Percentiles rank a stretch among this genome's conserved stretches.
These are phyloP conservation scores for Stenoptilia bipunctidactyla DNA, from an alignment of 2,888 invertebrate genomes.

Conservation along the genomic window DNA sequence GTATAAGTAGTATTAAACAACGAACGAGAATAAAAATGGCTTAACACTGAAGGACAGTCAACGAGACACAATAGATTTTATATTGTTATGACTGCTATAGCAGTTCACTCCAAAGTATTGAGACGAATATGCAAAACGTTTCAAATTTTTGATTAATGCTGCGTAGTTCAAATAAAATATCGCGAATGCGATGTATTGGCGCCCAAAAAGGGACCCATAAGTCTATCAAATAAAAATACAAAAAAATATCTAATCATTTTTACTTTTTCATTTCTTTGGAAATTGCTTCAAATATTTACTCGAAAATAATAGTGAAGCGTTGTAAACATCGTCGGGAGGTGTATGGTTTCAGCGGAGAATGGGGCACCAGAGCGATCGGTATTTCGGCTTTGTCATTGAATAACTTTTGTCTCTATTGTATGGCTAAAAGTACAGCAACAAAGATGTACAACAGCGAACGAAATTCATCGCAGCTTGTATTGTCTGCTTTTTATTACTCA, in stretches of 20 bases:
- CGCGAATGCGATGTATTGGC: too few species aligned
- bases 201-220: too few species aligned
- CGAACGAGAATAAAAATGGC: too few species aligned
- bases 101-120: too few species aligned
- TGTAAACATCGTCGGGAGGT: constrained; percentile 45
- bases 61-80: too few species aligned
- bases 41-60: too few species aligned
- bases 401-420: constrained; percentile 73
- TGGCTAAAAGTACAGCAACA: constrained; percentile 66
- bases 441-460: constrained; percentile 67
- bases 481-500: constrained; percentile 25
- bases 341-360: constrained; percentile 20
- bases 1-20: too few species aligned
- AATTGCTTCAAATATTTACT: not conserved
- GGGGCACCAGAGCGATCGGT: constrained; percentile 60
- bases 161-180: too few species aligned
- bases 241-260: not conserved
- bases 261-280: not conserved
- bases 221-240: too few species aligned
- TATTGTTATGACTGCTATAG: too few species aligned
- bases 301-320: not conserved
- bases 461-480: constrained; percentile 66
- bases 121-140: too few species aligned
- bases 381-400: constrained; percentile 72
- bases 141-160: too few species aligned